These are phyloP conservation scores for Parauchenoglanis ngamensis DNA, from an alignment of 2,797 vertebrate genomes.

Conservation along the genomic window DNA sequence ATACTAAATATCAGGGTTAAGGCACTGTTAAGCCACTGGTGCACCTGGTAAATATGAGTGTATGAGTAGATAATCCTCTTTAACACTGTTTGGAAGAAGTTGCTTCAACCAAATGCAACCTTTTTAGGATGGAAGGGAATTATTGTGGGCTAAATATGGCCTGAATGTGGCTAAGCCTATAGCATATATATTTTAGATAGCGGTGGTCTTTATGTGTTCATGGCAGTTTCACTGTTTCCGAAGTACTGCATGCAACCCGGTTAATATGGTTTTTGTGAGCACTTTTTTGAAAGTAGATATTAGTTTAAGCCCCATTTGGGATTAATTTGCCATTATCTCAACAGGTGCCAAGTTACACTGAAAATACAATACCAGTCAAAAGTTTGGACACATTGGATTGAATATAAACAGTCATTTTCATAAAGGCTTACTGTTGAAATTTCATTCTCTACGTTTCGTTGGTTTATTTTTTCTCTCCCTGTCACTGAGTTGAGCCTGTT, in stretches of 20 bases:
- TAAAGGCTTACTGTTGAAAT: neutral
- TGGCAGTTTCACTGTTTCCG: neutral
- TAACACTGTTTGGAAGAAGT: neutral
- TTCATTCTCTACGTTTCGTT: neutral
- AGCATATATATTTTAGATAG: neutral
- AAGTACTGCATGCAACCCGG: neutral
- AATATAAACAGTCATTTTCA: neutral
- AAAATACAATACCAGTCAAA: neutral
- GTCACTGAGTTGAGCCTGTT: neutral
- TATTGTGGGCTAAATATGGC: neutral
- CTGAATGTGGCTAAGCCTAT: neutral
- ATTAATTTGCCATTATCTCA: neutral
- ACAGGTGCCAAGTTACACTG: neutral
- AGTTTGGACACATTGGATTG: neutral
- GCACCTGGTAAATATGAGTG: neutral
- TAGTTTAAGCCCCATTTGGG: too few relatives aligned
- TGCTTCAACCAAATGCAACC: neutral
- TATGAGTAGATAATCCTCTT: neutral
- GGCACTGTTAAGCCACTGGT: neutral
- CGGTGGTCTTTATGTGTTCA: neutral
- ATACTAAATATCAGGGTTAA: neutral
- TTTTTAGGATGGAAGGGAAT: neutral
- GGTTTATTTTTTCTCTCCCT: neutral
- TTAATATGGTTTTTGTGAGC: neutral
- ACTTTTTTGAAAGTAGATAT: slow-evolving; percentile 5